A percentile compares a stretch with the other conserved stretches of the same genome.
phyloP scores from a whole-genome alignment of 2,797 vertebrate species.

The Echeneis naucrates region DNA sequence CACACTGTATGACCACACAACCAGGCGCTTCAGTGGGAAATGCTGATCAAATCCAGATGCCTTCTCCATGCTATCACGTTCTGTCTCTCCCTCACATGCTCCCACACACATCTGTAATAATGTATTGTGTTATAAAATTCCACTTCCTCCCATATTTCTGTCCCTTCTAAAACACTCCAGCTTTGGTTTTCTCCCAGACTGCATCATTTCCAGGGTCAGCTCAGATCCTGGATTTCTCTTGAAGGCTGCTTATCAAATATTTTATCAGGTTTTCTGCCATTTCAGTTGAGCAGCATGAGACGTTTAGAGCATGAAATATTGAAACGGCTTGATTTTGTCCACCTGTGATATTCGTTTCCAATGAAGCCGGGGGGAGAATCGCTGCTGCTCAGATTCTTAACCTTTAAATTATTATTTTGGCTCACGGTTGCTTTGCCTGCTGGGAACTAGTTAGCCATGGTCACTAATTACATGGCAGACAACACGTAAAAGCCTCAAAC shows the following conservation, averaged over 20 bases:
- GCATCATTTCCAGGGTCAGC: constrained; percentile 36
- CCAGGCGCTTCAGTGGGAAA: constrained; percentile 62
- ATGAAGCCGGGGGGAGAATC: background rate
- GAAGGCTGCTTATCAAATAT: constrained; percentile 41
- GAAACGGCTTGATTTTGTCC: constrained; percentile 31
- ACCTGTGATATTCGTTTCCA: constrained; percentile 34
- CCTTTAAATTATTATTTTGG: background rate
- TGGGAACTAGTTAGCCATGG: constrained; percentile 60
- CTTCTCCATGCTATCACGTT: constrained; percentile 49
- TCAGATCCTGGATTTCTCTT: constrained; percentile 30
- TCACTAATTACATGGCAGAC: constrained; percentile 70
- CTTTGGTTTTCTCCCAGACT: constrained; percentile 18
- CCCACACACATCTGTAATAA: constrained; percentile 58
- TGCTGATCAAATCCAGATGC: constrained; percentile 82
- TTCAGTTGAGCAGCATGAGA: constrained; percentile 38
- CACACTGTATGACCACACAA: constrained; percentile 74
- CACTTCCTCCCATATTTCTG: constrained; percentile 58
- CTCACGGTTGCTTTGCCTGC: constrained; percentile 30
- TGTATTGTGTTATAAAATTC: constrained; percentile 57
- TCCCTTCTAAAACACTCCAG: constrained; percentile 23
- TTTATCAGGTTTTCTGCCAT: constrained; percentile 45
- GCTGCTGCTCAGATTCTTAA: constrained; percentile 21
- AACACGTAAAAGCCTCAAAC: constrained; percentile 46
- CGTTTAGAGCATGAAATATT: constrained; percentile 21
- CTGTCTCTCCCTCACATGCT: constrained; percentile 35